Evolutionary conservation across 2,113 vertebrate genomes (phyloP).

Genomic region (Cygnus buccinator): DNA sequence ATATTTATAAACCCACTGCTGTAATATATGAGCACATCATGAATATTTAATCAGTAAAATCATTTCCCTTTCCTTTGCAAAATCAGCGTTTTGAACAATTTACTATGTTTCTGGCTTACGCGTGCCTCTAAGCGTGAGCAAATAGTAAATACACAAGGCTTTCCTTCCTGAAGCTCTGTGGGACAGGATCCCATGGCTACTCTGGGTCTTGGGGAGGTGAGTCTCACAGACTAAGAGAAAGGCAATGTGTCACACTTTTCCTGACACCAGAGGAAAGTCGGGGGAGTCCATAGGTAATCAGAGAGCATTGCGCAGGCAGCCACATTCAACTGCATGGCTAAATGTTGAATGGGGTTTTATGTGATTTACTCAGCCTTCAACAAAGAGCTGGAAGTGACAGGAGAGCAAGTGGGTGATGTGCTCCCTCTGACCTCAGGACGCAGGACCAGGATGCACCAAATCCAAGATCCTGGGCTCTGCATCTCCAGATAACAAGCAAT

Average conservation of each 20-base stretch:
- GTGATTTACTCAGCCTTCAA: neutral
- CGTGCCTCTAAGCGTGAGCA: rapidly evolving
- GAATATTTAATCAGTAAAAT: neutral
- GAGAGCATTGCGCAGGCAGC: neutral
- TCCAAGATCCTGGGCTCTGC: neutral
- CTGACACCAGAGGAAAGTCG: neutral
- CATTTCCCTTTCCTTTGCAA: neutral
- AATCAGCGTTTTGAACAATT: neutral
- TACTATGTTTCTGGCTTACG: neutral
- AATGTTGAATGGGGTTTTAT: neutral
- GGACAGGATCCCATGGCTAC: neutral
- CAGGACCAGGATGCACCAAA: neutral
- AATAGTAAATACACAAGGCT: neutral
- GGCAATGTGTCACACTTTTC: neutral
- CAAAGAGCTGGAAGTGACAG: neutral
- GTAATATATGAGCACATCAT: rapidly evolving
- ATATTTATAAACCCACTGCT: neutral
- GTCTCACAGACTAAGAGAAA: neutral
- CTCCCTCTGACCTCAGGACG: neutral
- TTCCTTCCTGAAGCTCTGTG: neutral
- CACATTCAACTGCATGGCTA: neutral
- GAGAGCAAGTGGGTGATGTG: neutral
- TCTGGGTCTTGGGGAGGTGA: neutral
- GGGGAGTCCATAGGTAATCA: neutral
- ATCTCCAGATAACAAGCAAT: neutral